Conservation (phyloP, 2,888 invertebrate genomes). For the Sicus ferrugineus region DNA sequence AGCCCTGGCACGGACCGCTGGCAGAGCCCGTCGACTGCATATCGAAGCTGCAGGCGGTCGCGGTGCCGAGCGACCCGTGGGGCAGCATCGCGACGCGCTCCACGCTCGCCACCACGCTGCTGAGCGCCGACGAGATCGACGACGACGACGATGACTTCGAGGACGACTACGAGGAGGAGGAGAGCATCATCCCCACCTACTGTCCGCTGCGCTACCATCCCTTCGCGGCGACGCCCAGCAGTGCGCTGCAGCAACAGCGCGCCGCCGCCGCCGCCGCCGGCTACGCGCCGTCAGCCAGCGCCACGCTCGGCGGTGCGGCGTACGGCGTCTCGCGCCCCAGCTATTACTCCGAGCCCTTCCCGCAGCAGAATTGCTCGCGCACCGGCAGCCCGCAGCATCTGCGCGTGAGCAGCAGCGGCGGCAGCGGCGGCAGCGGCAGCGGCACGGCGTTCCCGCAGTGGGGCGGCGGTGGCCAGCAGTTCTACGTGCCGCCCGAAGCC, state of each 20-base stretch:
- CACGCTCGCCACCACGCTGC: constrained; percentile 62
- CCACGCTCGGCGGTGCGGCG: constrained; percentile 40
- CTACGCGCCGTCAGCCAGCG: constrained; percentile 43
- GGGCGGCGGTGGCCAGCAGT: constrained; percentile 45
- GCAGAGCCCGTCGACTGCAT: constrained; percentile 68
- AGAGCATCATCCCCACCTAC: constrained; percentile 64
- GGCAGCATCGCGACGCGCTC: constrained; percentile 63
- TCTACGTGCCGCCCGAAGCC: constrained; percentile 49
- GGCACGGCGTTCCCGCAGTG: constrained; percentile 50
- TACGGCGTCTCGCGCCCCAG: constrained; percentile 59
- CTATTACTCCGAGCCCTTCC: constrained; percentile 64
- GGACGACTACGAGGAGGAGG: constrained; percentile 65
- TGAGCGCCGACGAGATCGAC: constrained; percentile 62
- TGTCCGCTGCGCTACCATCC: constrained; percentile 61
- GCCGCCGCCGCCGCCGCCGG: constrained; percentile 39
- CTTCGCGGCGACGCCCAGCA: constrained; percentile 46
- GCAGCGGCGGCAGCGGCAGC: constrained; percentile 44
- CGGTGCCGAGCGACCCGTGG: constrained; percentile 72
- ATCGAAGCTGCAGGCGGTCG: constrained; percentile 76
- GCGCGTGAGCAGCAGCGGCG: constrained; percentile 46
- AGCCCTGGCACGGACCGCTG: constrained; percentile 59
- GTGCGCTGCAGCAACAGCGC: constrained; percentile 32
- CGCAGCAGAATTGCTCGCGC: constrained; percentile 64
- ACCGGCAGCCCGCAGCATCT: constrained; percentile 67
- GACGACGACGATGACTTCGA: constrained; percentile 65